Conservation (phyloP, 2,888 invertebrate genomes). For the Pachymerium ferrugineum region DNA sequence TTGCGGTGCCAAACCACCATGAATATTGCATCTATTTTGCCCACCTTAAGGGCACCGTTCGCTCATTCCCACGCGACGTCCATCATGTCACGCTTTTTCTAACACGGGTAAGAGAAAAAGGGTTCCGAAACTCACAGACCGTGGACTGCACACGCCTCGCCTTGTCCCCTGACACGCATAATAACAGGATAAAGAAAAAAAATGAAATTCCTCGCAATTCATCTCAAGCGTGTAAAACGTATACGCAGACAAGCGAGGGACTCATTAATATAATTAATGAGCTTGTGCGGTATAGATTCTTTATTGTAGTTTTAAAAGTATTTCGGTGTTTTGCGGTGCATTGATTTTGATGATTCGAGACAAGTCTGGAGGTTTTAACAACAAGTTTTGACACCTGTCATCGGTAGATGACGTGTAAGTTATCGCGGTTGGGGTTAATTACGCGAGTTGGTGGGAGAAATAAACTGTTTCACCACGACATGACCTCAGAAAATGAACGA, state of each 20-base stretch:
- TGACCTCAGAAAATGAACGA: too few relatives aligned
- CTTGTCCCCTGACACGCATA: neutral
- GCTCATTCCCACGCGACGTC: neutral
- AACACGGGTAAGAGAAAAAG: neutral
- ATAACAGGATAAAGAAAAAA: too few relatives aligned
- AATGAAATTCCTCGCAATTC: neutral
- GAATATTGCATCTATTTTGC: conserved; percentile 4
- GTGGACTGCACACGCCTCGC: neutral
- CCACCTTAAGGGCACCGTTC: neutral
- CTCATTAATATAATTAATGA: neutral
- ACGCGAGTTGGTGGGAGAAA: neutral
- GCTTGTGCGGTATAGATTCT: neutral
- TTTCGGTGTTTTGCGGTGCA: too few relatives aligned
- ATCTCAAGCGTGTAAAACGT: neutral
- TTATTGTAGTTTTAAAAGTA: neutral
- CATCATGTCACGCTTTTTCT: neutral
- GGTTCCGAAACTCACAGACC: neutral
- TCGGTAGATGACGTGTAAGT: neutral
- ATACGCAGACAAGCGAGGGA: neutral
- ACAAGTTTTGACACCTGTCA: neutral
- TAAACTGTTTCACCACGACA: too few relatives aligned
- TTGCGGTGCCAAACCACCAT: neutral
- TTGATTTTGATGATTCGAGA: too few relatives aligned
- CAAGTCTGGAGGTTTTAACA: too few relatives aligned
- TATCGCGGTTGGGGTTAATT: conserved; percentile 12